Base-by-base conservation (phyloP, 2,797 vertebrate genomes). In the Bufotes viridis region DNA sequence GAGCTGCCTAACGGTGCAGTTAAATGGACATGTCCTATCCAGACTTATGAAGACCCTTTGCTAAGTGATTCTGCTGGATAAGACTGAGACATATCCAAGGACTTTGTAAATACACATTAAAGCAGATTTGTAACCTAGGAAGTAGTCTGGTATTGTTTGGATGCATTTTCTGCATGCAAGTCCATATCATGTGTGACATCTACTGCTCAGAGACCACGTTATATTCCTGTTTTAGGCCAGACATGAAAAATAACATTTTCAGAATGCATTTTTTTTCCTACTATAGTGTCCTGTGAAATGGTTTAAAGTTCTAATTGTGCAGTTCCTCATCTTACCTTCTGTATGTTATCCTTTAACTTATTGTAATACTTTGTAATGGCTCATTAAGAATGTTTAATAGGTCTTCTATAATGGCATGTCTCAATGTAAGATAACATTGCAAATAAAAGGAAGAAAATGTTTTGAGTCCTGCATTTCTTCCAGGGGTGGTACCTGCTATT, bases 351-450 rank as follows among this genome's bases (percentile, higher is more conserved):
- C 60, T 83, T 69, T 84, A 78, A 87, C 60, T 74, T 78, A 63
- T 78, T 88, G 82, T 88, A 88, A 85, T 61, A 61, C 75, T 72
- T 60, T 83, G 86, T 88, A 65, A 84, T 82, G 80, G 67, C 42
- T 81, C 24, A 55, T 61, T 72, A 70, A 72, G 76, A 85, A 63
- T 85, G 76, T 74, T 61, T 34, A 83, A 49, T 88, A 85, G 76
- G 60, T 74, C 58, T 58, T 82, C 29, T 61, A 57, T 78, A 69
- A 70, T 53, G 65, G 82, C 87, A 88, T 88, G 87, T 84, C 67
- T 85, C 63, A 83, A 83, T 88, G 81, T 88, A 85, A 80, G 55
- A 83, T 78, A 88, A 88, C 87, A 61, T 88, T 88, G 49, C 55
- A 85, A 87, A 88, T 85, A 85, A 88, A 88, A 82, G 65, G 65